Percentiles rank a stretch among this genome's conserved stretches.
Evolutionary conservation across 1,140 invertebrate species (phyloP).

Genomic region (Plutomurus gul): DNA sequence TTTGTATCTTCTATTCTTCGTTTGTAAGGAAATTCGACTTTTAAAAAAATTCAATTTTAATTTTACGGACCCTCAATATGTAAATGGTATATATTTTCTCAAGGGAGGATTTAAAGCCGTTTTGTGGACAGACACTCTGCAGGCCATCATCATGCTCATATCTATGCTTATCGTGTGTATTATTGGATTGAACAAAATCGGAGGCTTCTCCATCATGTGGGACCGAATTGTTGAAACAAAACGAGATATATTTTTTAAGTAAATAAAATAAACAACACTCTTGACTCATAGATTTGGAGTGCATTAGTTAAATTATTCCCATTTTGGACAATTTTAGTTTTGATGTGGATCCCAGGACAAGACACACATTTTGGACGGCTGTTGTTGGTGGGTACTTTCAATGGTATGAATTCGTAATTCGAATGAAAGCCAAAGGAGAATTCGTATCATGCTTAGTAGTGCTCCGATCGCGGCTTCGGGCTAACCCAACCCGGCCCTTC

Average conservation of each 20-base stretch:
- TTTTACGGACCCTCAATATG: background rate
- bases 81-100: background rate
- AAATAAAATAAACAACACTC: background rate
- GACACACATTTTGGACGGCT: constrained; percentile 45
- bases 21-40: constrained; percentile 23
- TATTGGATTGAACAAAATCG: constrained; percentile 59
- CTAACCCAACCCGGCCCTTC: too few species aligned
- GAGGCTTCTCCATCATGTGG: constrained; percentile 61
- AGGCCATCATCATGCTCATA: constrained; percentile 72
- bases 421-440: too few species aligned
- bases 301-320: background rate
- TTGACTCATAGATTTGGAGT: background rate
- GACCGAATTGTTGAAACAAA: constrained; percentile 55
- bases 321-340: background rate
- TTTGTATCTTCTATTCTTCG: constrained; percentile 52
- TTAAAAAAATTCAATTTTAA: background rate
- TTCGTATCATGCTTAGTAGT: too few species aligned
- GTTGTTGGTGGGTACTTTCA: constrained; percentile 42
- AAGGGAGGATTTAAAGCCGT: constrained; percentile 43
- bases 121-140: constrained; percentile 68
- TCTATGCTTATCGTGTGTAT: constrained; percentile 61
- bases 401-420: too few species aligned
- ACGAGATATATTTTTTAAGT: constrained; percentile 62
- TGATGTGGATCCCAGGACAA: constrained; percentile 43
- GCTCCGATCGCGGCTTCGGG: too few species aligned